Evolutionary conservation across 2,888 invertebrate species (phyloP).

Genomic region (Cerastis rubricosa): DNA sequence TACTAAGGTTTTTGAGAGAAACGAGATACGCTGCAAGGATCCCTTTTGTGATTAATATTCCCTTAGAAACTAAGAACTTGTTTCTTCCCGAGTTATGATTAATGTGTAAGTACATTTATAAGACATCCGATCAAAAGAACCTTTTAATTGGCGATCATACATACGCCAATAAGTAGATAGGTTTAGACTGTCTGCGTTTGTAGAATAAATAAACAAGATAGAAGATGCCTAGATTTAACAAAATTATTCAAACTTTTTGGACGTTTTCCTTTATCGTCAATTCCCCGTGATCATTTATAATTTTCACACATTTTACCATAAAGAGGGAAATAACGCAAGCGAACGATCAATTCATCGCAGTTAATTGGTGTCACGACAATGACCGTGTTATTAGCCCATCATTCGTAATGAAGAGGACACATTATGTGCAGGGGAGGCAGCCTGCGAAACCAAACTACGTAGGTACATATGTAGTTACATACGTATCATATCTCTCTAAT

Average conservation of each 20-base stretch:
- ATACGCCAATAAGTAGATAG: background rate
- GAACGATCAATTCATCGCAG: conserved; percentile 74
- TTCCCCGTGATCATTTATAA: conserved; percentile 71
- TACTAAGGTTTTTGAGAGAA: conserved; percentile 70
- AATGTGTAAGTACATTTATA: conserved; percentile 52
- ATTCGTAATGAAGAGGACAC: conserved; percentile 57
- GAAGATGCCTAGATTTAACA: background rate
- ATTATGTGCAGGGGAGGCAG: conserved; percentile 45
- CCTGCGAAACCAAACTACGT: conserved; percentile 34
- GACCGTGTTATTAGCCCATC: conserved; percentile 73
- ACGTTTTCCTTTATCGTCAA: conserved; percentile 68
- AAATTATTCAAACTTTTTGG: background rate
- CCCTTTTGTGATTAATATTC: conserved; percentile 71
- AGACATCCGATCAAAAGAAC: conserved; percentile 23
- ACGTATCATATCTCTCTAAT: conserved; percentile 40
- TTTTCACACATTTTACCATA: conserved; percentile 73
- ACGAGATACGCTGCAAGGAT: conserved; percentile 64
- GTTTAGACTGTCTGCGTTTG: background rate
- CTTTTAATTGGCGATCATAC: too few relatives aligned
- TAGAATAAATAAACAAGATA: background rate
- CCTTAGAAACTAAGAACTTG: conserved; percentile 52
- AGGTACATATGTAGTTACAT: background rate
- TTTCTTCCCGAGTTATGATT: conserved; percentile 54
- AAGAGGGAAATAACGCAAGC: conserved; percentile 66
- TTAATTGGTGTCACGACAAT: conserved; percentile 81